Base-by-base conservation (phyloP, 2,797 vertebrate genomes). In the Pseudopleuronectes americanus region DNA sequence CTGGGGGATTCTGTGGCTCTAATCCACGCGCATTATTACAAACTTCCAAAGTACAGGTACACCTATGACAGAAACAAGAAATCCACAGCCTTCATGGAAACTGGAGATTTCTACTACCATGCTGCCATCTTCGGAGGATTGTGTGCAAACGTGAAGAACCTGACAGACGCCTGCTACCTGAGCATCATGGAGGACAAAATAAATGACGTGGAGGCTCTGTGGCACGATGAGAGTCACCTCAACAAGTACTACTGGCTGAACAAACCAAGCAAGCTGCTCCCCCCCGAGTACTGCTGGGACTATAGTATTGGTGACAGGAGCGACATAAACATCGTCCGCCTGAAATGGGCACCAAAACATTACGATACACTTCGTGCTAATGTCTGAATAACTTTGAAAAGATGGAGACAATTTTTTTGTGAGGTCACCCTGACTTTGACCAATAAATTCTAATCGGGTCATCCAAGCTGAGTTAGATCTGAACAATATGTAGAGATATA, bases 161-260 rank as follows among this genome's bases (percentile, higher is more conserved):
- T 92, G 71, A 74, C 87, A 1, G 83, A 92, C 2, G 22, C 70
- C 13, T 94, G 93, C 74, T 89, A 91, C 74, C 48, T 51, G 21
- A 43, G 45, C 73, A 93, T 94, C 84, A 62, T 92, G 85, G 76
- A 85, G 76, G 93, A 94, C 68, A 93, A 93, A 54, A 0, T 57
- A 16, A 90, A 88, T 4, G 51, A 85, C 0, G 89, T 94, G 78
- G 93, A 94, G 86, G 92, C 93, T 3, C 28, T 85, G 41, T 94
- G 93, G 93, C 93, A 94, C 0, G 93, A 94, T 1, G 93, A 94
- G 77, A 94, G 93, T 62, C 93, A 94, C 53, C 86, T 94, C 7
- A 94, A 94, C 76, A 93, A 90, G 57, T 94, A 93, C 73, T 61
- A 93, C 17, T 90, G 86, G 90, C 60, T 90, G 6, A 78, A 93